Base-by-base conservation (phyloP, 2,888 invertebrate species). In the Drosophila recens region DNA sequence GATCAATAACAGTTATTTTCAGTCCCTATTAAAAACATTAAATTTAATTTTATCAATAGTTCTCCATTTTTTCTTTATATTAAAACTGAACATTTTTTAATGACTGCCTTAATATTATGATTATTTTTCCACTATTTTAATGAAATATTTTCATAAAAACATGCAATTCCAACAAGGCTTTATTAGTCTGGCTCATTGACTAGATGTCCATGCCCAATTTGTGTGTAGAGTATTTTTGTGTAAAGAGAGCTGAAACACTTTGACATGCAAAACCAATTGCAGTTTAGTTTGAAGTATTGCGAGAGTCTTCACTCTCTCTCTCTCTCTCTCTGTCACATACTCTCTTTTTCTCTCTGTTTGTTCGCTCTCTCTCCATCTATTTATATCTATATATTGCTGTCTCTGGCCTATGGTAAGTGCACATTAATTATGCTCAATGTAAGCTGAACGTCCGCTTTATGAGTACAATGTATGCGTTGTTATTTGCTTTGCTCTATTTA, bases 401-500 rank as follows among this genome's bases (percentile, higher is more conserved):
- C 49, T 34, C 30, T 48, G 5, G 46, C 17, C 20, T 33, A 48
- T 49, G 59, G 49, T 75, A 64, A 61, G 52, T 64, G 61, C 68
- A 75, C 81, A 84, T 82, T 70, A 84, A 85, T 77, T 85, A 80
- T 78, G 84, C 80, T 74, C 48, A 38, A 42, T 63, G 61, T 54
- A 58, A 65, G 61, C 57, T 67, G 46, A 52, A 56, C 33, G 46
- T 67, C 58, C 42, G 64, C 71, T 66, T 58, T 77, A 61, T 71
- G 75, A 71, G 64, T 52, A 23, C 51, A 48, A 57, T 58, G 52
- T 65, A 53, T 45, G 53, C 64, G 68, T 54, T 67, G 64, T 65
- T 74, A 73, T 83, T 72, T 75, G 82, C 75, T 78, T 66, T 75
- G 82, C 85, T 82, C 82, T 75, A 85, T 82, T 80, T 71, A 64